Evolutionary conservation across 2,797 vertebrate species (phyloP), one percentile per base, ranked within the genome.

Genomic region (Gallinago stenura): DNA sequence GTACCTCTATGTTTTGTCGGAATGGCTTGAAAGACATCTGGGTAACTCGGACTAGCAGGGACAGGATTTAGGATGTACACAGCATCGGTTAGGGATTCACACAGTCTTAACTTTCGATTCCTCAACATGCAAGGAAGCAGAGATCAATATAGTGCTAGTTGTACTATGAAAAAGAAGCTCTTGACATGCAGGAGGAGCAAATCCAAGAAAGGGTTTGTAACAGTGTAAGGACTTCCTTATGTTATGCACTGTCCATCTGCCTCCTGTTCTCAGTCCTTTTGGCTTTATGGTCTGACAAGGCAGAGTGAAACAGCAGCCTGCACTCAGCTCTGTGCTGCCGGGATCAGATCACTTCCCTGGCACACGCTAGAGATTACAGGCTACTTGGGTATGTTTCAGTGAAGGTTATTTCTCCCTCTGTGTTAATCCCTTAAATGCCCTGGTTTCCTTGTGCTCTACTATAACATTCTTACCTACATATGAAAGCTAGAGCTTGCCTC

Each of bases 181-280:
- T 62, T 39, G 31, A 62, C 11, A 1, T 41, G 28, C n/a, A 39
- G 30, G 19, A 85, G 35, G 54, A 62, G 10, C 35, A 61, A 56
- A 53, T 46, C 25, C 53, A 48, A 45, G 56, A 7, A n/a, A 16
- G 50, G 12, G 0, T 39, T 14, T 51, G 28, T 41, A 41, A 26
- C 10, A 13, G 66, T 5, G 16, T 33, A 19, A 54, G 22, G 43
- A 15, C 43, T 76, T 70, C 48, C 51, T 60, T 26, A 15, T 1
- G 0, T 41, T 35, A 12, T 6, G 13, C 3, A 4, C 12, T 26
- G 19, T 41, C 58, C 7, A 1, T 57, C 33, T 3, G 1, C 12
- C 41, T 66, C 28, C 26, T 46, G 25, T 33, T 26, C 37, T 5
- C 24, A 51, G 66, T 25, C 12, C 16, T 41, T 79, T 35, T 31